Evolutionary conservation across 1,140 invertebrate genomes (phyloP), one percentile per base, ranked within the genome.

Genomic region (Cotesia chilonis): DNA sequence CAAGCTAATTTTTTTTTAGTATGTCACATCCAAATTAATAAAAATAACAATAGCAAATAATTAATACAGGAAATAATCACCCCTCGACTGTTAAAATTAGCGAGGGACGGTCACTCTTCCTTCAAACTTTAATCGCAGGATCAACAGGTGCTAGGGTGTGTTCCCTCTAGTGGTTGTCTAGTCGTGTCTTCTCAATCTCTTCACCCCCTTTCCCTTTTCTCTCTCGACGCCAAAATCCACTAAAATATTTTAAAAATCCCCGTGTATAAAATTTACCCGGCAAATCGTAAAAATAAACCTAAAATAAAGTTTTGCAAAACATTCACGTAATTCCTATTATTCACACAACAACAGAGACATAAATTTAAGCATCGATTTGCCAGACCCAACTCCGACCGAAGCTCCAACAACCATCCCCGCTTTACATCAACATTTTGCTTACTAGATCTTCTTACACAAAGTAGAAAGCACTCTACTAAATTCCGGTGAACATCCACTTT

Each of bases 91-190:
- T 51, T 72, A 47, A 1, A 41, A n/a, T 65, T 61, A 74, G 35
- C 68, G 73, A 76, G 73, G 74, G 65, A 77, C 76, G 78, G 80
- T 83, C 81, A 83, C 77, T 74, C 7, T 82, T 84, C 77, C 80
- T 81, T 83, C 76, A 79, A 82, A 82, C 78, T 80, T 80, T 79
- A 84, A 83, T 78, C 78, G 81, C 70, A 80, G 73, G 76, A 84
- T 84, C 83, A 85, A 85, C 84, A 84, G 84, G 84, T 85, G 84
- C 77, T 75, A 65, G 65, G 71, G 69, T 57, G 66, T 38, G 64
- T 72, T 68, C 41, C 37, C 41, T 61, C 51, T 69, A 14, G 38
- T 57, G 38, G 59, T 69, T 73, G 47, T 69, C 51, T 73, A 55
- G 59, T 69, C 51, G 68, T 38, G 59, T 57, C 59, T 51, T 67